These are phyloP conservation scores for Sebastes taczanowskii DNA, from an alignment of 2,797 vertebrate genomes.

Conservation along the genomic window DNA sequence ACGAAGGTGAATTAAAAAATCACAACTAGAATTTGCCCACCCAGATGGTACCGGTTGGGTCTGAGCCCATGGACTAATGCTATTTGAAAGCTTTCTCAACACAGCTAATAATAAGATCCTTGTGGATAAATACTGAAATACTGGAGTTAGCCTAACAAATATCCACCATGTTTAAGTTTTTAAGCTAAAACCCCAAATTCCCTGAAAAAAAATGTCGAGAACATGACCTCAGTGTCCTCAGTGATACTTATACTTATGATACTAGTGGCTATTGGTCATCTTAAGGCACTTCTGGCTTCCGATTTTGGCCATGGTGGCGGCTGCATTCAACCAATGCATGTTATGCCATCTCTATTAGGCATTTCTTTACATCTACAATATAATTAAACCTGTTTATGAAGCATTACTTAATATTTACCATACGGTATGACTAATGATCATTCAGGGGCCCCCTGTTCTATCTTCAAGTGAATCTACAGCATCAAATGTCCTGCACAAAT, in stretches of 20 bases:
- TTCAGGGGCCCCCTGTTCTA: neutral
- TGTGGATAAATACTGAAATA: neutral
- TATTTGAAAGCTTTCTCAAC: neutral
- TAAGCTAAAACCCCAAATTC: no score
- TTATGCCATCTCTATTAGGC: neutral
- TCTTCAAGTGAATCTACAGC: neutral
- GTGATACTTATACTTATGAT: no score
- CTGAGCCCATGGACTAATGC: neutral
- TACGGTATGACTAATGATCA: neutral
- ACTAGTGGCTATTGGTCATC: neutral
- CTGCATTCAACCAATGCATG: neutral
- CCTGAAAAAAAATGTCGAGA: neutral
- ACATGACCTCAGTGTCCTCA: neutral
- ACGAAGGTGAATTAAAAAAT: no score
- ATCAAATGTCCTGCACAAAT: neutral
- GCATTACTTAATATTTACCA: neutral
- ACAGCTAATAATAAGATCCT: neutral
- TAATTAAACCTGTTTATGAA: neutral
- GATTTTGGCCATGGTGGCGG: neutral
- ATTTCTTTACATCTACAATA: neutral
- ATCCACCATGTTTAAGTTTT: neutral
- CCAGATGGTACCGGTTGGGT: no score
- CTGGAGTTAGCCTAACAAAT: neutral
- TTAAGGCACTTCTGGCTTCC: constrained; percentile 15
- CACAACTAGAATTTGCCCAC: no score